A percentile compares a stretch with the other conserved stretches of the same genome.
These are phyloP conservation scores for Xiphias gladius DNA, from an alignment of 2,113 vertebrate genomes.

Conservation along the genomic window DNA sequence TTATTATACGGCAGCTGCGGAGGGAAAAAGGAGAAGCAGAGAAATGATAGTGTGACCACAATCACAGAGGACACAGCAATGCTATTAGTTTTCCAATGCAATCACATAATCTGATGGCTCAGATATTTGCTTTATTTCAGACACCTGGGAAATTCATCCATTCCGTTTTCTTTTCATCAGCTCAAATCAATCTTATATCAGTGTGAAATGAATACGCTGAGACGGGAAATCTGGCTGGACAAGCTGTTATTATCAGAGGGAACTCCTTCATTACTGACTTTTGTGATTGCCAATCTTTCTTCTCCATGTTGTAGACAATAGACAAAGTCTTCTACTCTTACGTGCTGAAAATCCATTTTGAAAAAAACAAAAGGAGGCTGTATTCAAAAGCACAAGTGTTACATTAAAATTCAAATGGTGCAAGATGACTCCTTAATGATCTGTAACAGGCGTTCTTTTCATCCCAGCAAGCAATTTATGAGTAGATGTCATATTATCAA, in stretches of 20 bases:
- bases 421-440: neutral
- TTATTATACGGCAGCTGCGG: constrained; percentile 54
- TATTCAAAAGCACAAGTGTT: constrained; percentile 5
- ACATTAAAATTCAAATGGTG: neutral
- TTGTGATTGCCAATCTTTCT: constrained; percentile 37
- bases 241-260: constrained; percentile 53
- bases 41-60: constrained; percentile 74
- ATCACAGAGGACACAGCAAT: constrained; percentile 65
- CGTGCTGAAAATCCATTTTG: neutral
- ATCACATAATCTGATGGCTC: constrained; percentile 66
- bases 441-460: neutral
- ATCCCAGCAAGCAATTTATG: constrained; percentile 11
- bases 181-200: constrained; percentile 67
- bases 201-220: constrained; percentile 58
- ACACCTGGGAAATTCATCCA: constrained; percentile 73
- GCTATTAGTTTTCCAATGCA: constrained; percentile 65
- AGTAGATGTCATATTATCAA: constrained; percentile 20
- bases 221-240: constrained; percentile 40
- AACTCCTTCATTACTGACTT: constrained; percentile 52
- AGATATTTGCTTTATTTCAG: constrained; percentile 71
- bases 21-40: constrained; percentile 40
- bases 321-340: neutral
- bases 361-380: neutral
- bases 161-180: constrained; percentile 70
- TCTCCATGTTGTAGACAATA: neutral